A percentile compares a stretch with the other conserved stretches of the same genome.
Conservation (phyloP, 2,888 invertebrate genomes). For the Amblyjoppa fuscipennis region DNA sequence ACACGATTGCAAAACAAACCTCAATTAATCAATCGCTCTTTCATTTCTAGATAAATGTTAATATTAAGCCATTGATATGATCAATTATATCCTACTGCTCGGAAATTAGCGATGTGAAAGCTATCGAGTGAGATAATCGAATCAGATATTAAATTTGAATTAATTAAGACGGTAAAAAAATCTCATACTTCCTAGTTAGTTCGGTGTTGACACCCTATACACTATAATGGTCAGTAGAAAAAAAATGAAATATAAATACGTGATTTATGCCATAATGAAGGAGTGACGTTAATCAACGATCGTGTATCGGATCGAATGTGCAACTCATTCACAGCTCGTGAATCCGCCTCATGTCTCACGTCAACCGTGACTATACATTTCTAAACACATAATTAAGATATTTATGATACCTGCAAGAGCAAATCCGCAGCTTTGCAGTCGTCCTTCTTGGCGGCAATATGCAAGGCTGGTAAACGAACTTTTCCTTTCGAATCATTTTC, state of each 20-base stretch:
- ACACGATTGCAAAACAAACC: background rate
- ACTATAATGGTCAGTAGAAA: background rate
- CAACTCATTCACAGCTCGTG: constrained; percentile 35
- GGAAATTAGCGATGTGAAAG: background rate
- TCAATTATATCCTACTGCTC: background rate
- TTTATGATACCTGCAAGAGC: constrained; percentile 90
- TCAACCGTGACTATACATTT: constrained; percentile 29
- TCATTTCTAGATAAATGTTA: background rate
- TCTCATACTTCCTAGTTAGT: background rate
- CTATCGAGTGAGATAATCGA: background rate
- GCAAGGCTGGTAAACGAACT: constrained; percentile 97
- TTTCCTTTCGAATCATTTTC: constrained; percentile 99
- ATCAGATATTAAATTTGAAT: background rate
- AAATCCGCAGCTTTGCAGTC: constrained; percentile 98
- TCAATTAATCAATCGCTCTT: constrained; percentile 15
- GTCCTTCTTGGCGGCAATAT: constrained; percentile 99
- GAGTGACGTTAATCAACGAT: constrained; percentile 18
- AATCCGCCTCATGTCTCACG: constrained; percentile 31
- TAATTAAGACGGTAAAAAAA: constrained; percentile 9
- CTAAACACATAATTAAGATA: constrained; percentile 24
- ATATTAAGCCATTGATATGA: too few relatives aligned
- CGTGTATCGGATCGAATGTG: background rate
- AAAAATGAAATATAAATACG: constrained; percentile 16
- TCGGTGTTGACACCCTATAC: background rate
- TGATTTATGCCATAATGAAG: constrained; percentile 14